A percentile compares a stretch with the other conserved stretches of the same genome.
These are phyloP conservation scores for Echinarachnius parma DNA, from an alignment of 53 echinoderm and acorn worm genomes.

Conservation along the genomic window DNA sequence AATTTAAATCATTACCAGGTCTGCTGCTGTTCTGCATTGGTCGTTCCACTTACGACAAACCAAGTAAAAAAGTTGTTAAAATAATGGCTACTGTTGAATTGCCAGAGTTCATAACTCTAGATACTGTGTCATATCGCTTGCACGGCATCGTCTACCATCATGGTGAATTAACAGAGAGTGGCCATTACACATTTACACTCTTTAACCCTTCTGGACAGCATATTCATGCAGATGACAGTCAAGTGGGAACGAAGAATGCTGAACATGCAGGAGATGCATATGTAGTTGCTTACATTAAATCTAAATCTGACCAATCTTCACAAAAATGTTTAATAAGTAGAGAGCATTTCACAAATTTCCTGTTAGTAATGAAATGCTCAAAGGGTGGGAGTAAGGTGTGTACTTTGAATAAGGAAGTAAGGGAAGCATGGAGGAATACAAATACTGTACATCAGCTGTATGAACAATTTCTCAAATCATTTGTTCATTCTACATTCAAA, in stretches of 20 bases:
- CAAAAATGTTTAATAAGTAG: background rate
- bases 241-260: background rate
- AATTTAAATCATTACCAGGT: background rate
- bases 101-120: background rate
- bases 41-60: background rate
- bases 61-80: background rate
- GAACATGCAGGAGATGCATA: background rate
- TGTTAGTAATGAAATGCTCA: background rate
- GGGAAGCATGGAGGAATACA: too few species aligned
- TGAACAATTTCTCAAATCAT: too few species aligned
- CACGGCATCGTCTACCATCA: constrained; percentile 5
- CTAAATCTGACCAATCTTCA: background rate
- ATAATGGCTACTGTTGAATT: background rate
- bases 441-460: too few species aligned
- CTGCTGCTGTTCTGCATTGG: background rate
- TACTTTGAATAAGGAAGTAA: too few species aligned
- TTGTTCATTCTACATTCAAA: too few species aligned
- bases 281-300: background rate
- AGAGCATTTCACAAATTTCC: background rate
- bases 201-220: background rate
- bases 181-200: constrained; percentile 1
- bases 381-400: background rate
- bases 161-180: background rate
- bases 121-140: background rate
- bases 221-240: constrained; percentile 6